phyloP scores from a whole-genome alignment of 2,113 vertebrate genomes.

The Tyto alba region DNA sequence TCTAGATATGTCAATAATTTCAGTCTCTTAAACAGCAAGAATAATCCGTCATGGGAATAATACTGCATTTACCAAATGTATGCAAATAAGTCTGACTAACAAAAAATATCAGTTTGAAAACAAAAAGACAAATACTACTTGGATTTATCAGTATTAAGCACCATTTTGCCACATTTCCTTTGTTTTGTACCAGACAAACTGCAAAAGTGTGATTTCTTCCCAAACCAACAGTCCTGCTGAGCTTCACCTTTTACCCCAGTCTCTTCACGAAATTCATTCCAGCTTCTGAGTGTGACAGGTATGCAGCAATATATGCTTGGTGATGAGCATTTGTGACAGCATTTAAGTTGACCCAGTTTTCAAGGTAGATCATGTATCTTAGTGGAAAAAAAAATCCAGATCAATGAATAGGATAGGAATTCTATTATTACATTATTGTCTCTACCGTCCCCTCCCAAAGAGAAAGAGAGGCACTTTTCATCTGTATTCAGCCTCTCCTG shows the following conservation, averaged over 20 bases:
- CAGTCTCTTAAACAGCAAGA: not conserved
- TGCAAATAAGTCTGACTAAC: not conserved
- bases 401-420: not conserved
- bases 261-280: not conserved
- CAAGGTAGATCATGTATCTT: not conserved
- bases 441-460: not conserved
- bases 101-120: not conserved
- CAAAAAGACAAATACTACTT: not conserved
- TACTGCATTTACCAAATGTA: not conserved
- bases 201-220: not conserved
- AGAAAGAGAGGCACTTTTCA: not conserved
- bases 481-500: not conserved
- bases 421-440: not conserved
- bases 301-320: not conserved
- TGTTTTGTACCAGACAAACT: slow-evolving; percentile 9
- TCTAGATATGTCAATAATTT: slow-evolving; percentile 4
- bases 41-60: not conserved
- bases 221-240: slow-evolving; percentile 10
- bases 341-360: slow-evolving; percentile 41
- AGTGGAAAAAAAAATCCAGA: not conserved
- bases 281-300: not conserved
- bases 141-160: not conserved
- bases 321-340: slow-evolving; percentile 13
- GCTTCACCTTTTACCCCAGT: slow-evolving; percentile 1
- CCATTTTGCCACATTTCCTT: not conserved